phyloP scores from a whole-genome alignment of 1,140 invertebrate species.

The Drosophila elegans region DNA sequence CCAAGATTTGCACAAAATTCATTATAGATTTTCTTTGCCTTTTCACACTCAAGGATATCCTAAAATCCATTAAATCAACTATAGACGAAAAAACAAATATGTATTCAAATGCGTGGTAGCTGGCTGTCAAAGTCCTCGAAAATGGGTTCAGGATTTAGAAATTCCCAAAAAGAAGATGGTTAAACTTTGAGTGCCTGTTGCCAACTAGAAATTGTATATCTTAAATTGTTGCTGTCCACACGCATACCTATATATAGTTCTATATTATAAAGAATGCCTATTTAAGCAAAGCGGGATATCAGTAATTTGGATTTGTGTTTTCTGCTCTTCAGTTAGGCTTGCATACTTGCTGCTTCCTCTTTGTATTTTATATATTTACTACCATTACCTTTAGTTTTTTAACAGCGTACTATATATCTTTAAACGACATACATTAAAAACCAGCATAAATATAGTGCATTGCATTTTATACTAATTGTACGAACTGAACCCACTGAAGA shows the following conservation, averaged over 20 bases:
- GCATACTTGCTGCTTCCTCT: constrained; percentile 41
- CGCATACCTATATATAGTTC: constrained; percentile 39
- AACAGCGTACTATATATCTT: constrained; percentile 36
- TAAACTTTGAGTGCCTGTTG: constrained; percentile 2
- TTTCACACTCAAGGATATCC: constrained; percentile 17
- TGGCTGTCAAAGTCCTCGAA: constrained; percentile 4
- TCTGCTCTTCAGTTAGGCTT: constrained; percentile 35
- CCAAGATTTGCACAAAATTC: constrained; percentile 35
- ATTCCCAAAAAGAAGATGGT: background rate
- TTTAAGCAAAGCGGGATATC: constrained; percentile 32
- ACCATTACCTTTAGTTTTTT: constrained; percentile 41
- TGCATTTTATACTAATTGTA: constrained; percentile 79
- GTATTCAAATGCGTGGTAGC: constrained; percentile 13
- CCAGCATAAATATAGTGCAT: constrained; percentile 63
- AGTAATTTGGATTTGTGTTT: constrained; percentile 57
- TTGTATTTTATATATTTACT: constrained; percentile 54
- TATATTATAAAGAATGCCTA: constrained; percentile 44
- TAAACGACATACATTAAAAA: constrained; percentile 42
- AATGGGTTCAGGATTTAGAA: constrained; percentile 19
- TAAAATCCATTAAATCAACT: constrained; percentile 18
- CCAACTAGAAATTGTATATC: constrained; percentile 58
- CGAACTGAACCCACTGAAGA: constrained; percentile 82
- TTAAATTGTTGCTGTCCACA: constrained; percentile 76
- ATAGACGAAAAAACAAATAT: constrained; percentile 19
- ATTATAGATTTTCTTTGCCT: constrained; percentile 32